Base-by-base conservation (phyloP, 2,888 invertebrate species). In the Tenthredo mesomela region DNA sequence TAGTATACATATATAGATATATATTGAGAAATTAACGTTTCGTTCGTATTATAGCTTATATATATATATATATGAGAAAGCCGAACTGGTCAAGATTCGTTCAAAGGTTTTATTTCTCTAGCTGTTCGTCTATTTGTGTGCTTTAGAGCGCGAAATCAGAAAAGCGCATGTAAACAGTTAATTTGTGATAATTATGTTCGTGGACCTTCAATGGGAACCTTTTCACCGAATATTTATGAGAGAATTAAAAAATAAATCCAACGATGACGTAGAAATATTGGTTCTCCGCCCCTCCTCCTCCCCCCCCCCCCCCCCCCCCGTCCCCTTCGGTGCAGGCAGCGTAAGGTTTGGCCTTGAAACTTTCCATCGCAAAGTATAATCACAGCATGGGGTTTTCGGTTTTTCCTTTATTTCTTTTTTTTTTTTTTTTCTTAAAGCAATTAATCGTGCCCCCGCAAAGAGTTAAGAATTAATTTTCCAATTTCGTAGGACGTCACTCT, bases 211-310 rank as follows among this genome's bases (percentile, higher is more conserved):
- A 54, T 58, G 29, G 54, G 29, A 71, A 82, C 77, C 86, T 84
- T 86, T 78, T 33, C 78, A 80, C 40, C 18, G 80, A 80, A 80
- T 80, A 80, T 80, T 80, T 61, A 80, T 80, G 58, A 61, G 80
- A 61, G 80, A 80, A 61, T 80, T 80, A 80, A 80, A 80, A 61
- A 80, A 37, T 33, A 80, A 80, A 61, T 40, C 61, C 80, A 80
- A 80, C 80, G 80, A 80, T 80, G 80, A 80, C 80, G 80, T 80
- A 21, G 80, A 80, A 80, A 80, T 80, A 80, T 80, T 80, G 80
- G 80, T 80, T 80, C 80, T 80, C 80, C 80, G 80, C 80, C 80
- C 80, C 80, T 61, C 58, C 61, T n/a, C n/a, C n/a, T n/a, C n/a
- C n/a, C n/a, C n/a, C n/a, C n/a, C n/a, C n/a, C n/a, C n/a, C n/a